Evolutionary conservation across 2,888 invertebrate species (phyloP).

Genomic region (Leucophenga montana): DNA sequence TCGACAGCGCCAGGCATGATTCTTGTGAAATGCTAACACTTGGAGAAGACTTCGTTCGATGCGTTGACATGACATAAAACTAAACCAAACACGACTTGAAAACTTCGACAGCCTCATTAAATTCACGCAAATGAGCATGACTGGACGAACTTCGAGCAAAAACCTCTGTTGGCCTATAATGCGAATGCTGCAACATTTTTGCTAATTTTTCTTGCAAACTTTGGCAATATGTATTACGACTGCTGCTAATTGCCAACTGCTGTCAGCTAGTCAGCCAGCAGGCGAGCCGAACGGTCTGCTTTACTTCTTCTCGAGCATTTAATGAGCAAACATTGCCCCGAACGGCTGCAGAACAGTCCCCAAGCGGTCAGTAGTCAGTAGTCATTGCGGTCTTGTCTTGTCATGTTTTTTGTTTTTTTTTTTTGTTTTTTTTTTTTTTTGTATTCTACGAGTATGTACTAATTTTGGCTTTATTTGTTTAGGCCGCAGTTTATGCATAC

Average conservation of each 20-base stretch:
- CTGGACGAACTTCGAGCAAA: slow-evolving; percentile 34
- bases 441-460: not conserved
- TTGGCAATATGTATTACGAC: slow-evolving; percentile 51
- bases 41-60: slow-evolving; percentile 7
- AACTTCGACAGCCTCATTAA: slow-evolving; percentile 24
- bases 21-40: not conserved
- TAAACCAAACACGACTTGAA: not conserved
- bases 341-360: slow-evolving; percentile 22
- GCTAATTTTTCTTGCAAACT: slow-evolving; percentile 63
- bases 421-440: not conserved
- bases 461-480: slow-evolving; percentile 18
- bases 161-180: slow-evolving; percentile 56
- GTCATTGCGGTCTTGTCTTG: slow-evolving; percentile 1
- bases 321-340: slow-evolving; percentile 58
- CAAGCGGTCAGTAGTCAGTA: not conserved
- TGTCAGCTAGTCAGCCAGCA: slow-evolving; percentile 23
- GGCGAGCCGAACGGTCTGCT: not conserved
- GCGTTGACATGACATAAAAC: slow-evolving; percentile 12
- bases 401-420: not conserved
- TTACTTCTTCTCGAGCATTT: slow-evolving; percentile 51
- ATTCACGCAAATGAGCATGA: slow-evolving; percentile 30
- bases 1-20: slow-evolving; percentile 50
- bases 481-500: slow-evolving; percentile 10
- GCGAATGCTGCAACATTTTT: slow-evolving; percentile 27
- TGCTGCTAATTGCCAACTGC: slow-evolving; percentile 60